Base-by-base conservation (phyloP, 2,888 invertebrate species). In the Dermolepida albohirtum region DNA sequence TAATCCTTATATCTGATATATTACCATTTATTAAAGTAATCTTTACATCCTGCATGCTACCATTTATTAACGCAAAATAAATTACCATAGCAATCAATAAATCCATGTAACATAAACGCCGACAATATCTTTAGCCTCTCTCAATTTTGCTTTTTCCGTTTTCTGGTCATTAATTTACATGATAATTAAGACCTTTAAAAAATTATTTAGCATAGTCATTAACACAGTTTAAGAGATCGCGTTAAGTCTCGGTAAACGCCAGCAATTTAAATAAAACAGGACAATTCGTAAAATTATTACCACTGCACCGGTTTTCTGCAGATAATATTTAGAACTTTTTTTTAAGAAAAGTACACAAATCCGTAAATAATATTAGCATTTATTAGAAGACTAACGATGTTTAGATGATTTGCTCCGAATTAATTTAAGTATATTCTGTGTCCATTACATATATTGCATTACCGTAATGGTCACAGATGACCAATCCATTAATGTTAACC, bases 121-220 rank as follows among this genome's bases (percentile, higher is more conserved):
- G 22, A 49, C 34, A 34, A 34, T 34, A 34, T 34, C 11, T 16
- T n/a, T 54, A 40, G 17, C 17, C 16, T 54, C 17, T 14, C n/a
- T 11, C 12, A 52, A 34, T 8, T 34, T 44, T 52, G 50, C 66
- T 40, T 29, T 17, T 17, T 27, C 67, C 68, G 66, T 69, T 73
- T 71, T 68, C 69, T 59, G 65, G 67, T 70, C 71, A 70, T 72
- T 74, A 74, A 74, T 74, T 74, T 72, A 70, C 74, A 74, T 74
- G 71, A 72, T 71, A 74, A 72, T 74, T 67, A 65, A 70, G 68
- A 70, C 41, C 64, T 57, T 57, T 66, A 74, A 74, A 75, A 74
- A 75, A 73, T 73, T 74, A 71, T 71, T 75, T 75, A 73, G 74
- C 75, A 75, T 75, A 75, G 69, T 71, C 75, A 72, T 75, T 75